phyloP scores from a whole-genome alignment of 1,140 invertebrate genomes.

The Bombus consobrinus region DNA sequence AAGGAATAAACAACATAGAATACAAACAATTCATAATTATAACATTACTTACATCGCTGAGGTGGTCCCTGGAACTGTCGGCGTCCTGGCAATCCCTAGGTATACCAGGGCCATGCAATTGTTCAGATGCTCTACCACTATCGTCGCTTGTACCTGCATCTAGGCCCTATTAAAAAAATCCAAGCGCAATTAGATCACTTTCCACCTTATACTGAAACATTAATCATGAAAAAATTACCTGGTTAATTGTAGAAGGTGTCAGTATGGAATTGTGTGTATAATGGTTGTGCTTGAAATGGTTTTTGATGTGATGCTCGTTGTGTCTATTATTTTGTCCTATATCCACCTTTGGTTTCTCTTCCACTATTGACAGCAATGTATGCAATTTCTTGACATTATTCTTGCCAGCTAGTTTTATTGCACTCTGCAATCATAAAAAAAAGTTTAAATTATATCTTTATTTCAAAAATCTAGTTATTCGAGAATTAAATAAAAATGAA shows the following conservation, averaged over 20 bases:
- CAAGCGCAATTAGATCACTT: not conserved
- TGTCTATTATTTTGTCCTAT: constrained; percentile 84
- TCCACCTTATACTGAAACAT: not conserved
- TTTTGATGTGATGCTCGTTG: constrained; percentile 82
- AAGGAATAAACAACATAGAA: not conserved
- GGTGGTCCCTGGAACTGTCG: constrained; percentile 90
- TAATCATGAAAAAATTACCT: constrained; percentile 69
- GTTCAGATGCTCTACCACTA: constrained; percentile 89
- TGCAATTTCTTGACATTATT: constrained; percentile 84
- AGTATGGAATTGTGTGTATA: constrained; percentile 82
- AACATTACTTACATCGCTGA: constrained; percentile 88
- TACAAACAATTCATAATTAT: too few relatives aligned
- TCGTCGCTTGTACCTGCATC: constrained; percentile 91
- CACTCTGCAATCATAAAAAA: constrained; percentile 81
- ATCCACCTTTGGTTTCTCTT: constrained; percentile 85
- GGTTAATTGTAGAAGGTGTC: constrained; percentile 80
- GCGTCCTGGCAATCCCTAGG: constrained; percentile 86
- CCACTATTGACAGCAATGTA: constrained; percentile 82
- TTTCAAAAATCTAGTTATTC: not conserved
- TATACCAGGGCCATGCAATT: constrained; percentile 88
- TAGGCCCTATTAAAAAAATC: constrained; percentile 83
- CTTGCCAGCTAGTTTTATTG: constrained; percentile 85
- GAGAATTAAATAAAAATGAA: not conserved
- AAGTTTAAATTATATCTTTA: not conserved
- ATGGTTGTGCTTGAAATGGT: constrained; percentile 82